Evolutionary conservation across 2,113 vertebrate species (phyloP).

Genomic region (Brachyistius frenatus): DNA sequence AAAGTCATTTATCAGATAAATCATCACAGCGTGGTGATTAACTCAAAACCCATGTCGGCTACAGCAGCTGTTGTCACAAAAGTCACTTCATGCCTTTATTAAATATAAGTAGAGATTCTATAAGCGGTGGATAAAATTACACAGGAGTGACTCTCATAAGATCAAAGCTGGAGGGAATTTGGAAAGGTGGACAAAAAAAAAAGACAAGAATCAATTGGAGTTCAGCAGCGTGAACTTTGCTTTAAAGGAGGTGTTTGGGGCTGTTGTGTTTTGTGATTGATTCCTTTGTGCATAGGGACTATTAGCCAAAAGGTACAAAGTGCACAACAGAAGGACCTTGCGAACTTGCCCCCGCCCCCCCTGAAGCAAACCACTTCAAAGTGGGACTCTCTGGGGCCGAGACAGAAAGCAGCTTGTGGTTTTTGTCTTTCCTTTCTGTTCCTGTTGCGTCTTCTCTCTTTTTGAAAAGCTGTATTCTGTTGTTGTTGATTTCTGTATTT

Average conservation of each 20-base stretch:
- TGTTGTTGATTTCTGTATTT: conserved; percentile 75
- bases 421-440: conserved; percentile 61
- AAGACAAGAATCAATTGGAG: conserved; percentile 36
- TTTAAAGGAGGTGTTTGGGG: conserved; percentile 42
- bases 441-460: conserved; percentile 56
- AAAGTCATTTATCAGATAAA: conserved; percentile 7
- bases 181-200: neutral
- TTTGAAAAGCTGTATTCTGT: conserved; percentile 71
- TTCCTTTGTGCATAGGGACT: conserved; percentile 44
- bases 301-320: conserved; percentile 60
- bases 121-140: conserved; percentile 4
- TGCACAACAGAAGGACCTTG: conserved; percentile 53
- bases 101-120: conserved; percentile 8
- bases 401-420: conserved; percentile 74
- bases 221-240: conserved; percentile 39
- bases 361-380: conserved; percentile 83
- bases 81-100: neutral
- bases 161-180: conserved; percentile 37
- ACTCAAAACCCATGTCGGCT: conserved; percentile 45
- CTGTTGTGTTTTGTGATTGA: conserved; percentile 49
- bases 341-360: conserved; percentile 31
- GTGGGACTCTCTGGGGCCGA: conserved; percentile 65
- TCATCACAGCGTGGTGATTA: neutral
- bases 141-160: conserved; percentile 35
- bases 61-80: conserved; percentile 14